phyloP scores from a whole-genome alignment of 2,797 vertebrate species.

The Pseudomugil tenellus region DNA sequence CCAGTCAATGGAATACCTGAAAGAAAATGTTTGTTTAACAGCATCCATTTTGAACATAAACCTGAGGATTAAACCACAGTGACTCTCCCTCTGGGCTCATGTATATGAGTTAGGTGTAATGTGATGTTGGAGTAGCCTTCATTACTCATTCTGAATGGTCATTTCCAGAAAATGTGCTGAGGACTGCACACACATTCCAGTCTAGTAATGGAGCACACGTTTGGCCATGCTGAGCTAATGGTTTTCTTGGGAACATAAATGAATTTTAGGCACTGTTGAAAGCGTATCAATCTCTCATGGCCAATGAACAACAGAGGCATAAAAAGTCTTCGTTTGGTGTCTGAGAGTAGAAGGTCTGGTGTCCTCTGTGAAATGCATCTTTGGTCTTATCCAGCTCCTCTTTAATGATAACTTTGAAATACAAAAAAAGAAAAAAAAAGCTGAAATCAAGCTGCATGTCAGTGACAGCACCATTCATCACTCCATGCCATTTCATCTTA shows the following conservation, averaged over 20 bases:
- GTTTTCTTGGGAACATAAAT: conserved; percentile 62
- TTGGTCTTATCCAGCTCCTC: conserved; percentile 27
- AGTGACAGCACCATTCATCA: conserved; percentile 66
- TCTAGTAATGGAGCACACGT: conserved; percentile 63
- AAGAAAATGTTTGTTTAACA: conserved; percentile 64
- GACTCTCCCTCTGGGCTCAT: conserved; percentile 45
- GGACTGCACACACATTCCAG: conserved; percentile 61
- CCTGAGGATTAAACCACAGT: conserved; percentile 42
- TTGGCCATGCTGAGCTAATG: conserved; percentile 63
- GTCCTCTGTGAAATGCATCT: conserved; percentile 36
- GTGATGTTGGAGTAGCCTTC: conserved; percentile 58
- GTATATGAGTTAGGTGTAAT: conserved; percentile 66
- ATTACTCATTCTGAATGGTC: conserved; percentile 77
- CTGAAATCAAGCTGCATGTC: conserved; percentile 47
- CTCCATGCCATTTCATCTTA: conserved; percentile 60
- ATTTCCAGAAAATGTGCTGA: conserved; percentile 77
- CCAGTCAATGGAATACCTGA: conserved; percentile 96
- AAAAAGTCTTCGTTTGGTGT: conserved; percentile 28
- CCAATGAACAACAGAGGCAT: conserved; percentile 35
- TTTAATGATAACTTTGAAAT: conserved; percentile 51
- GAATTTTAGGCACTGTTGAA: conserved; percentile 54
- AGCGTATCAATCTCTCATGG: conserved; percentile 59
- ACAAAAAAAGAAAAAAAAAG: conserved; percentile 9
- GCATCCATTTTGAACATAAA: conserved; percentile 42
- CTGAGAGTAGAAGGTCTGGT: conserved; percentile 39